A percentile compares a stretch with the other conserved stretches of the same genome.
phyloP scores from a whole-genome alignment of 2,888 invertebrate species.

The Ecdyonurus torrentis region DNA sequence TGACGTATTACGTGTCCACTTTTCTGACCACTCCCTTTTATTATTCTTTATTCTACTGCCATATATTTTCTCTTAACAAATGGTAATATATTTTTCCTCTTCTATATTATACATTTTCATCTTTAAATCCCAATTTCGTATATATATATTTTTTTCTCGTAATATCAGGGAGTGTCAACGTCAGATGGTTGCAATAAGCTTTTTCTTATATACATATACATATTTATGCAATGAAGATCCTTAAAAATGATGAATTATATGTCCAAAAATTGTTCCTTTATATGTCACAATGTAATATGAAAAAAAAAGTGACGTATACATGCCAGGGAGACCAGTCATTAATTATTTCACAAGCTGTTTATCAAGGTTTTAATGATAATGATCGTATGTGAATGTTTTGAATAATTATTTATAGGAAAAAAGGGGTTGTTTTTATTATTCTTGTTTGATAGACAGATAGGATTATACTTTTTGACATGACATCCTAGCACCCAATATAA shows the following conservation, averaged over 20 bases:
- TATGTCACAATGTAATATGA: background rate
- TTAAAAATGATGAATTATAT: background rate
- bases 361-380: too few relatives aligned
- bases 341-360: too few relatives aligned
- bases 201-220: background rate
- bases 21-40: background rate
- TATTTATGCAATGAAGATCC: background rate
- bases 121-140: background rate
- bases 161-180: background rate
- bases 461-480: too few relatives aligned
- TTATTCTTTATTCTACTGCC: background rate
- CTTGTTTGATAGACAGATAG: too few relatives aligned
- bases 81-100: background rate
- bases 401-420: too few relatives aligned
- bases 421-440: too few relatives aligned
- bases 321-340: too few relatives aligned
- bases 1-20: background rate
- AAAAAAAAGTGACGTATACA: too few relatives aligned
- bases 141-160: background rate
- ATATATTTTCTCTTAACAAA: background rate
- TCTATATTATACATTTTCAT: too few relatives aligned
- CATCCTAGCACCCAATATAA: too few relatives aligned
- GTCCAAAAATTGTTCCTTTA: background rate
- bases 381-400: too few relatives aligned
- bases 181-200: background rate